phyloP scores from a whole-genome alignment of 2,888 invertebrate species.

The Agrotis puta region DNA sequence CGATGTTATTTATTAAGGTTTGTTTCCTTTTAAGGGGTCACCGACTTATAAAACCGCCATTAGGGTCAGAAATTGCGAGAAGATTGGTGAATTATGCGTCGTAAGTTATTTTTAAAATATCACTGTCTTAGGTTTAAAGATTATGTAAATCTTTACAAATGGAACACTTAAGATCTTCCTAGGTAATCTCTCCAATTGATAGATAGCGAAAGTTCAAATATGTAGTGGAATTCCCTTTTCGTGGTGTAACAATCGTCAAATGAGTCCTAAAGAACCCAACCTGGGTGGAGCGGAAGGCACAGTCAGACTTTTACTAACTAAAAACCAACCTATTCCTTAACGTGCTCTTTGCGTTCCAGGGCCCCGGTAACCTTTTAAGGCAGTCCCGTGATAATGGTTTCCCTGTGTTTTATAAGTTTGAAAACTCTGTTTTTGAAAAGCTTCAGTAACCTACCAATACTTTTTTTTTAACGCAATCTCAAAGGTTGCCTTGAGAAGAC shows the following conservation, averaged over 20 bases:
- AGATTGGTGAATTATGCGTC: constrained; percentile 4
- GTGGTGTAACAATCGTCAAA: no score
- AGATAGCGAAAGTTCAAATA: neutral
- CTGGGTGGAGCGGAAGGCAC: no score
- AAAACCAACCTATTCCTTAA: no score
- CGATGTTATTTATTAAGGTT: constrained; percentile 39
- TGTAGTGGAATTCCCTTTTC: no score
- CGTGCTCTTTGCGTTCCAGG: no score
- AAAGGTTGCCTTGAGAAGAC: no score
- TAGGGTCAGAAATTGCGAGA: constrained; percentile 15
- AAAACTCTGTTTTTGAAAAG: neutral
- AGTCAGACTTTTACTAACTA: no score
- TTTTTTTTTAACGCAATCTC: no score
- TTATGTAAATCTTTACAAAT: neutral
- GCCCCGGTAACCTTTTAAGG: no score
- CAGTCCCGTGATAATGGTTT: neutral
- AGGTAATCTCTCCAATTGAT: neutral
- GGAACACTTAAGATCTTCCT: neutral
- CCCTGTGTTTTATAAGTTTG: neutral
- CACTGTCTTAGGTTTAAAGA: neutral
- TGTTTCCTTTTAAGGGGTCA: constrained; percentile 32
- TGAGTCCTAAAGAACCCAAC: no score
- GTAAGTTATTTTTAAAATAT: constrained; percentile 2
- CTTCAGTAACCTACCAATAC: neutral
- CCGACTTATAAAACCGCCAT: constrained; percentile 18